phyloP scores from a whole-genome alignment of 2,797 vertebrate genomes.

The Cryptoblepharus egeriae region DNA sequence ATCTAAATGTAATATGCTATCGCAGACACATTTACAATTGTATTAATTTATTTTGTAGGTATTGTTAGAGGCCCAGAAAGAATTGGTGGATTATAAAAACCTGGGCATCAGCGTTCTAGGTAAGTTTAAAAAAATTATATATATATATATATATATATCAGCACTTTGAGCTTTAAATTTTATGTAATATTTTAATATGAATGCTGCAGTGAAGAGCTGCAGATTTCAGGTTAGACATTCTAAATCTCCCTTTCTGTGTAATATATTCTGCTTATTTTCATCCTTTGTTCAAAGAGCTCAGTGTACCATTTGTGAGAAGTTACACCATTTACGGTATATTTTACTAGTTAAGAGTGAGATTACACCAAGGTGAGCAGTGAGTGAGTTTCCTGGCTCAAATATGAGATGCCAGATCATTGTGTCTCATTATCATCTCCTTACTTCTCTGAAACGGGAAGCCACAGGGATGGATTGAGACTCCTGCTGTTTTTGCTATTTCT shows the following conservation, averaged over 20 bases:
- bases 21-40: not conserved
- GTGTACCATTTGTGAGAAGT: not conserved
- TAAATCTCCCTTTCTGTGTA: not conserved
- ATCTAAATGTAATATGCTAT: not conserved
- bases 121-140: conserved; percentile 77
- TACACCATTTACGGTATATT: no score
- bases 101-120: conserved; percentile 93
- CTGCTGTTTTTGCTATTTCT: not conserved
- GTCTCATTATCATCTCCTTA: not conserved
- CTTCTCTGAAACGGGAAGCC: not conserved
- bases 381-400: not conserved
- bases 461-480: not conserved
- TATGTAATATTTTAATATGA: not conserved
- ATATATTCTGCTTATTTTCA: not conserved
- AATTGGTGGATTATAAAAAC: conserved; percentile 87
- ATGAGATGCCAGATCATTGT: not conserved
- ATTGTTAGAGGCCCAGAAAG: conserved; percentile 89
- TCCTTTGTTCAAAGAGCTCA: not conserved
- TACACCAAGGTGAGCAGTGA: not conserved
- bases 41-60: conserved; percentile 80
- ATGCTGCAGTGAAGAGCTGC: no score
- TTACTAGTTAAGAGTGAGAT: not conserved
- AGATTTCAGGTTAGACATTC: not conserved
- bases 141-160: not conserved
- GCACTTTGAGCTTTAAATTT: not conserved